Conservation (phyloP, 2,113 vertebrate species). For the Sinocyclocheilus anshuiensis region DNA sequence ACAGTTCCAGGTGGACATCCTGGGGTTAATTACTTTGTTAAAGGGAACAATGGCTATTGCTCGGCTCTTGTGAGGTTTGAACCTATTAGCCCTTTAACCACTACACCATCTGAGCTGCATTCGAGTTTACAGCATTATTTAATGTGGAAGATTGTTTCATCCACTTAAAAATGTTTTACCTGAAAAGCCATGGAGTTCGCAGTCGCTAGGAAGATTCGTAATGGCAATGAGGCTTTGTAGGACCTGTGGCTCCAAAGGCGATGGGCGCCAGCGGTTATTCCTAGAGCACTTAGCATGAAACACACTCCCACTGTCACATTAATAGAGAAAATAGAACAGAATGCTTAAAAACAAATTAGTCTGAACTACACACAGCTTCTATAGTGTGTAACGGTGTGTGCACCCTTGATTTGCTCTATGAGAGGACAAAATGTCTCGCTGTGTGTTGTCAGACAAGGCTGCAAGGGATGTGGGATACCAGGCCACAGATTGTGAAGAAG, state of each 20-base stretch:
- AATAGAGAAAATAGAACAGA: constrained; percentile 42
- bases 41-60: not conserved
- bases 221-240: constrained; percentile 86
- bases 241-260: constrained; percentile 93
- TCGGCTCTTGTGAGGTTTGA: not conserved
- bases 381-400: constrained; percentile 55
- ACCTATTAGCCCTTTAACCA: not conserved
- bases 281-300: constrained; percentile 79
- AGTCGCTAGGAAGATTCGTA: constrained; percentile 82
- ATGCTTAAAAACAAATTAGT: constrained; percentile 18
- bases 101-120: not conserved
- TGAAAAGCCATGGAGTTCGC: constrained; percentile 90
- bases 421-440: constrained; percentile 64
- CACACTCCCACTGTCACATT: constrained; percentile 71
- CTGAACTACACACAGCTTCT: constrained; percentile 8
- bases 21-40: constrained; percentile 11
- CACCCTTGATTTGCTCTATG: constrained; percentile 58
- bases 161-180: constrained; percentile 70
- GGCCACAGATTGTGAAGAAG: constrained; percentile 61
- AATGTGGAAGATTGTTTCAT: not conserved
- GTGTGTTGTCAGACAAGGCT: constrained; percentile 66
- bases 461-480: constrained; percentile 59
- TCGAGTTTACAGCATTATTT: not conserved
- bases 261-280: constrained; percentile 89
- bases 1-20: not conserved